phyloP scores from a whole-genome alignment of 2,888 invertebrate species.

The Andrena praecox region DNA sequence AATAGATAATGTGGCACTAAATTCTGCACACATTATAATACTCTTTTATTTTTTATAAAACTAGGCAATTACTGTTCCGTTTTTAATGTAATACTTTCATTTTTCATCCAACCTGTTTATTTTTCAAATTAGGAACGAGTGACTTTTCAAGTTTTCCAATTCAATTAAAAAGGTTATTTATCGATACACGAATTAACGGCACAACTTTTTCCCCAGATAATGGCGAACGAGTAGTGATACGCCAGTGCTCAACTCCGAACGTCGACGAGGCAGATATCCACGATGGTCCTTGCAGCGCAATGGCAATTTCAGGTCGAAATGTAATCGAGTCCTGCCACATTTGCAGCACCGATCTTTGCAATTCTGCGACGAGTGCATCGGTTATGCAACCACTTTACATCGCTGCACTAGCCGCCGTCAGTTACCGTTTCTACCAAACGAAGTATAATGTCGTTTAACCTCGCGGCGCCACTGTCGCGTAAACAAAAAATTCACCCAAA shows the following conservation, averaged over 20 bases:
- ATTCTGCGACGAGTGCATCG: constrained; percentile 77
- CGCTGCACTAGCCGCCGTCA: constrained; percentile 61
- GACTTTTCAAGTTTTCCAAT: no score
- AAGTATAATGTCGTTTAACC: constrained; percentile 57
- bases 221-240: constrained; percentile 75
- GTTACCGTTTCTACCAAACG: constrained; percentile 60
- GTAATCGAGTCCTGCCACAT: constrained; percentile 80
- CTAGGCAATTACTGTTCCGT: no score
- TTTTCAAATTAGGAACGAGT: no score
- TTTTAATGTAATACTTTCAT: no score
- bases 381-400: constrained; percentile 69
- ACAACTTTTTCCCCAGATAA: constrained; percentile 68
- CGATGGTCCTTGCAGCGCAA: constrained; percentile 77
- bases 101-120: no score
- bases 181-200: background rate
- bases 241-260: constrained; percentile 76
- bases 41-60: no score
- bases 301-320: constrained; percentile 52
- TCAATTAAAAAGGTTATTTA: background rate
- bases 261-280: constrained; percentile 78
- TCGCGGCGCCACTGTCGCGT: background rate
- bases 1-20: no score
- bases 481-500: background rate
- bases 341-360: constrained; percentile 80
- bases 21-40: no score